Evolutionary conservation across 2,888 invertebrate genomes (phyloP).

Genomic region (Acutogordius australiensis): DNA sequence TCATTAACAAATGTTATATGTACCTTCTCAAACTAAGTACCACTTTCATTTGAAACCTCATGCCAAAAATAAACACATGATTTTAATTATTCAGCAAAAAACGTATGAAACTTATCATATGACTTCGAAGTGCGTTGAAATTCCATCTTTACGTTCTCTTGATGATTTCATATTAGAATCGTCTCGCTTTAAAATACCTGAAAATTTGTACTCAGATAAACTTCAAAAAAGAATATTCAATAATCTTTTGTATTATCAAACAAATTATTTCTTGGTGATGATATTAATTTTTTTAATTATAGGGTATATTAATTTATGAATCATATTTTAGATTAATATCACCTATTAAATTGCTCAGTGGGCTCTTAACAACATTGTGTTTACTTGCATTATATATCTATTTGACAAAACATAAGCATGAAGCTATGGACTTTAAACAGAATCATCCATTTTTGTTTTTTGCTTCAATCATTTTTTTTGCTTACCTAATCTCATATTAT

Average conservation of each 20-base stretch:
- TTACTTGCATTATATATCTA: not conserved
- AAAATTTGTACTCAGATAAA: not conserved
- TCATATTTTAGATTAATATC: not conserved
- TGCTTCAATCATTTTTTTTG: not conserved
- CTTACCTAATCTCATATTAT: not conserved
- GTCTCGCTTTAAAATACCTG: not conserved
- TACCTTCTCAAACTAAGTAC: too few relatives aligned
- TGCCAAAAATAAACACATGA: too few relatives aligned
- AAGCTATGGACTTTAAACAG: not conserved
- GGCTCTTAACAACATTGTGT: not conserved
- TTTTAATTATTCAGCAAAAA: too few relatives aligned
- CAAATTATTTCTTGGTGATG: not conserved
- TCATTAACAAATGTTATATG: too few relatives aligned
- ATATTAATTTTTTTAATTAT: not conserved
- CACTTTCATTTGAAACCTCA: too few relatives aligned
- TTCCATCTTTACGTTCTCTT: not conserved
- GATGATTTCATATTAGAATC: conserved; percentile 3
- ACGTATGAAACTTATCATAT: too few relatives aligned
- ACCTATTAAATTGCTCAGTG: not conserved
- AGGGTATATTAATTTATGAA: not conserved
- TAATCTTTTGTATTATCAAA: conserved; percentile 8
- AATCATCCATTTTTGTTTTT: not conserved
- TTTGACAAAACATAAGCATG: not conserved
- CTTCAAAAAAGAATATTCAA: not conserved
- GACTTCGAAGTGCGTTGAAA: too few relatives aligned